A percentile compares a stretch with the other conserved stretches of the same genome.
phyloP scores from a whole-genome alignment of 1,140 invertebrate species.

The Aphidius ervi region DNA sequence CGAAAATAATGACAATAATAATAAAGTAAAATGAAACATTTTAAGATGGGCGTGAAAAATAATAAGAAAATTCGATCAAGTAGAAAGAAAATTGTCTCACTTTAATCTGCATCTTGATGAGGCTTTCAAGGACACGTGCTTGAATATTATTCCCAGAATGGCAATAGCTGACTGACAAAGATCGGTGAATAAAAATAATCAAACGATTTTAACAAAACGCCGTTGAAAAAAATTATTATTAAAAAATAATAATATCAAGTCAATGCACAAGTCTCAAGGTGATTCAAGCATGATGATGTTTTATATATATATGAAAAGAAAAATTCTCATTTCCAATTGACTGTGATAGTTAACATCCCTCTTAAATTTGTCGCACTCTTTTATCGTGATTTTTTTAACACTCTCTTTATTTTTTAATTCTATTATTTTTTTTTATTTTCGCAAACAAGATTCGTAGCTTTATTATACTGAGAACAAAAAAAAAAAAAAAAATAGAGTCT shows the following conservation, averaged over 20 bases:
- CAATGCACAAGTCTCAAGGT: not conserved
- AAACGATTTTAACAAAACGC: no score
- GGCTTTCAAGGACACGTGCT: not conserved
- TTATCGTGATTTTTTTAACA: not conserved
- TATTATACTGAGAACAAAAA: no score
- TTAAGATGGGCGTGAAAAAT: no score
- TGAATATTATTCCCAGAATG: no score
- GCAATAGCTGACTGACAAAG: no score
- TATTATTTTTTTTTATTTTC: not conserved
- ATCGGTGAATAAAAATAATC: no score
- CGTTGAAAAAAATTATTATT: not conserved
- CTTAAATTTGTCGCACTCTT: not conserved
- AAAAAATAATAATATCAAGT: constrained; percentile 3
- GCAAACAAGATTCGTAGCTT: no score
- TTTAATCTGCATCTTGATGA: constrained; percentile 11
- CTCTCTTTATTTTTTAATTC: not conserved
- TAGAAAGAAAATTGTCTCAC: not conserved
- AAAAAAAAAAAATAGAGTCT: no score
- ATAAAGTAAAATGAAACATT: no score
- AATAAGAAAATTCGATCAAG: no score
- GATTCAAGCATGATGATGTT: constrained; percentile 10
- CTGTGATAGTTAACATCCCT: not conserved
- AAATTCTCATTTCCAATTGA: constrained; percentile 1
- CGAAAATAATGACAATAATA: no score
- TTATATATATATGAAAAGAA: not conserved